Evolutionary conservation across 1,140 invertebrate genomes (phyloP), one percentile per base, ranked within the genome.

Genomic region (Ganaspis sp.): DNA sequence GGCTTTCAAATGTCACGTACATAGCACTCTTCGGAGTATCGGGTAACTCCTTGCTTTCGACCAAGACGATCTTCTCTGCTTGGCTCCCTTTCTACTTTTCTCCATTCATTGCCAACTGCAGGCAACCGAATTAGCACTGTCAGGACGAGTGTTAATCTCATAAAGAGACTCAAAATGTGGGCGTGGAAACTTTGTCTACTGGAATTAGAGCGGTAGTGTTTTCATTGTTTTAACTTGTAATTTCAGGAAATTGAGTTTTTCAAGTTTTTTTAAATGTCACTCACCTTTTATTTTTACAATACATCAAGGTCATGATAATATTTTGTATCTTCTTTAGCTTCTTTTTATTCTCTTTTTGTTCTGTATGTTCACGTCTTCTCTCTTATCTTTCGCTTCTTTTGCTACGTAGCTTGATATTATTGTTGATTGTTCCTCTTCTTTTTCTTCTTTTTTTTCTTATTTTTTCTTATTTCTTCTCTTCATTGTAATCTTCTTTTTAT

Each of bases 11-110:
- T 19, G 69, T 79, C 79, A 75, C 79, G 64, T 72, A 53, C 79
- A 76, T 77, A 77, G 78, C 82, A 83, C 75, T 76, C 74, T 77
- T 83, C 42, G 53, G 80, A 80, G 78, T 83, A 83, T 83, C 79
- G 81, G 78, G 79, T 83, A 78, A 81, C 77, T 83, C 75, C 79
- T 81, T 72, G 73, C 80, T 80, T 77, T 69, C 49, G 78, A 77
- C 81, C 81, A 79, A 29, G 74, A 80, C 77, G 80, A 80, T 78
- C 81, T 29, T 64, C 58, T 64, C 23, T 64, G 77, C 79, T 78
- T 79, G 64, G 73, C 78, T 76, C 80, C 74, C 77, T 81, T 78
- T 72, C 74, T 54, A 83, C 74, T 78, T 81, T 78, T 72, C 74
- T 72, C 23, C 42, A 34, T 54, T 79, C 37, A 69, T 78, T 72